Evolutionary conservation across 23 tunicate genomes (phyloP).

Genomic region (Ciona savignyi): DNA sequence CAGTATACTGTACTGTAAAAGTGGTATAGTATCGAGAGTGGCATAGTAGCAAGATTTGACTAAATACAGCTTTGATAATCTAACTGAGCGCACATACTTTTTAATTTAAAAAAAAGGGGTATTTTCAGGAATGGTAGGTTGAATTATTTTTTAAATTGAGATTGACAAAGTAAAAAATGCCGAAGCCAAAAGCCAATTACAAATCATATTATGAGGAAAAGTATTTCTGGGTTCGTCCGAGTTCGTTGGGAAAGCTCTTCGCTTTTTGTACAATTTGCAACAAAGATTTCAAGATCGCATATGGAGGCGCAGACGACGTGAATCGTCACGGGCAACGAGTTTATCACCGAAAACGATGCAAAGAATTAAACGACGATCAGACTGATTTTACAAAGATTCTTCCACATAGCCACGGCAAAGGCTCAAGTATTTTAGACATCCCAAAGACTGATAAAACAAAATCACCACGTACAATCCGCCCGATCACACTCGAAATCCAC

Average conservation of each 20-base stretch:
- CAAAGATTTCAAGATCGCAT: background rate
- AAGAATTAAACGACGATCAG: background rate
- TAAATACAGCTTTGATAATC: no score
- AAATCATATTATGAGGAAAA: background rate
- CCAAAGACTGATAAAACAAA: no score
- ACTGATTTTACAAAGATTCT: background rate
- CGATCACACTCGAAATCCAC: background rate
- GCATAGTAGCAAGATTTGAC: no score
- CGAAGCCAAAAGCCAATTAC: background rate
- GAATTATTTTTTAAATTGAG: no score
- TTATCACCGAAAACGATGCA: background rate
- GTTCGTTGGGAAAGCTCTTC: background rate
- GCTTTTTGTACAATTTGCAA: background rate
- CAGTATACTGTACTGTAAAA: no score
- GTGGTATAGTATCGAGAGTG: no score
- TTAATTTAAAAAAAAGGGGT: no score
- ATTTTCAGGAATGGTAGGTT: no score
- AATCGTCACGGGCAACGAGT: background rate
- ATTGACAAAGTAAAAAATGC: no score
- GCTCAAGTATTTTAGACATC: no score
- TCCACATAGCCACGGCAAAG: background rate
- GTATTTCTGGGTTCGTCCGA: background rate
- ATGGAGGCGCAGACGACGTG: background rate
- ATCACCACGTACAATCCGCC: background rate
- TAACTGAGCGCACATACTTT: no score